These are phyloP conservation scores for Galbula dea DNA, from an alignment of 2,113 vertebrate genomes.

Conservation along the genomic window DNA sequence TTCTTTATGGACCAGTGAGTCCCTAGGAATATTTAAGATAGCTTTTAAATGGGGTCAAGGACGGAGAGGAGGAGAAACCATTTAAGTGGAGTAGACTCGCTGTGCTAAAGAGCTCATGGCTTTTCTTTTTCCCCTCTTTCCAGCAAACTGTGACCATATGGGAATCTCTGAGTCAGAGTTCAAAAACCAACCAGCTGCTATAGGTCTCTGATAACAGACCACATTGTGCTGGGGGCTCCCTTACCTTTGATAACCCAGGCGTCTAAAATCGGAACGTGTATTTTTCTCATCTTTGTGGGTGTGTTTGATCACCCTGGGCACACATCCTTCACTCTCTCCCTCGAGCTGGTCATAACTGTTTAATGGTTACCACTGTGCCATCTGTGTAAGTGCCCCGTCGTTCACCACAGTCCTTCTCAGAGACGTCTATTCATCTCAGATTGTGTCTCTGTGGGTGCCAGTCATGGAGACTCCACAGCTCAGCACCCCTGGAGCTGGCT, in stretches of 20 bases:
- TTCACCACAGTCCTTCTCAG: not conserved
- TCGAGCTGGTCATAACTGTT: constrained; percentile 26
- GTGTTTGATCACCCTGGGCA: constrained; percentile 40
- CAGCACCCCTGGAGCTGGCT: not conserved
- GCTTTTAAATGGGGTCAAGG: constrained; percentile 26
- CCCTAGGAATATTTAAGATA: constrained; percentile 4
- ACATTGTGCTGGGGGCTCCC: constrained; percentile 1
- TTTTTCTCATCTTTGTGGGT: constrained; percentile 28
- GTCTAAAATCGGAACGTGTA: constrained; percentile 49
- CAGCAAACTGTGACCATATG: constrained; percentile 68
- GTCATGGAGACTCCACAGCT: constrained; percentile 17
- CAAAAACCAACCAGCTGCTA: constrained; percentile 65
- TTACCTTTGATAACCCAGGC: constrained; percentile 56
- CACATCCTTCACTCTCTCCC: constrained; percentile 31
- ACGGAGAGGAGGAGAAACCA: not conserved
- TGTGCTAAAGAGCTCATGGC: constrained; percentile 2
- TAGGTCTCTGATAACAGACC: constrained; percentile 71
- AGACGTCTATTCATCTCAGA: not conserved
- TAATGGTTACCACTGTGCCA: constrained; percentile 30
- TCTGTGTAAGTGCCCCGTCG: constrained; percentile 23
- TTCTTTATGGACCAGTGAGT: not conserved
- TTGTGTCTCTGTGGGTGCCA: not conserved
- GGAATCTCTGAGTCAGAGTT: constrained; percentile 58
- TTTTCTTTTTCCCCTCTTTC: not conserved
- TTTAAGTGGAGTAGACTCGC: not conserved